phyloP scores from a whole-genome alignment of 2,888 invertebrate species.

The Cordilura impudica region DNA sequence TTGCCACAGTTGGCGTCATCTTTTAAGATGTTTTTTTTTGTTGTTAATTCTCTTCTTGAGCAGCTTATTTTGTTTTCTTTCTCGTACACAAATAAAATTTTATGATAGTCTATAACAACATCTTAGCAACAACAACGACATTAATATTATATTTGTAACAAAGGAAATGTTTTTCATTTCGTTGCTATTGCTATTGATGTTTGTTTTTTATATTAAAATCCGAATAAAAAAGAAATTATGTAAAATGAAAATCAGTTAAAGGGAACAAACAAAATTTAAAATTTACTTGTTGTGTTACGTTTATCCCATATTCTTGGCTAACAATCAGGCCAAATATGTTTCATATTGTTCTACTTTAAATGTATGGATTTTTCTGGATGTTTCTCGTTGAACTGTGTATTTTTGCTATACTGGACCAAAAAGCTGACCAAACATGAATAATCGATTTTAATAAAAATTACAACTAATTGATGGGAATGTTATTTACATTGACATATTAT shows the following conservation, averaged over 20 bases:
- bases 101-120: constrained; percentile 50
- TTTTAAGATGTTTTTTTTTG: constrained; percentile 19
- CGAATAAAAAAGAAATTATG: constrained; percentile 11
- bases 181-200: not conserved
- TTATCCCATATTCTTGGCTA: not conserved
- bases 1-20: constrained; percentile 49
- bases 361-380: too few species aligned
- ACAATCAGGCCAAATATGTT: not conserved
- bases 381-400: too few species aligned
- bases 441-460: too few species aligned
- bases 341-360: not conserved
- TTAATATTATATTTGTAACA: constrained; percentile 34
- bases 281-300: not conserved
- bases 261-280: not conserved
- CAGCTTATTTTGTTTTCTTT: constrained; percentile 37
- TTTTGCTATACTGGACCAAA: too few species aligned
- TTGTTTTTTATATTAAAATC: not conserved
- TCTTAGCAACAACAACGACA: constrained; percentile 20
- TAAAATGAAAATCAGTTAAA: constrained; percentile 16
- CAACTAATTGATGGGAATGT: too few species aligned
- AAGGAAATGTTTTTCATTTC: constrained; percentile 39
- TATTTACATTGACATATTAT: too few species aligned
- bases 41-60: not conserved
- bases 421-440: too few species aligned
- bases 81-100: constrained; percentile 56